A percentile compares a stretch with the other conserved stretches of the same genome.
Evolutionary conservation across 2,888 invertebrate genomes (phyloP).

Genomic region (Cantharis rustica): DNA sequence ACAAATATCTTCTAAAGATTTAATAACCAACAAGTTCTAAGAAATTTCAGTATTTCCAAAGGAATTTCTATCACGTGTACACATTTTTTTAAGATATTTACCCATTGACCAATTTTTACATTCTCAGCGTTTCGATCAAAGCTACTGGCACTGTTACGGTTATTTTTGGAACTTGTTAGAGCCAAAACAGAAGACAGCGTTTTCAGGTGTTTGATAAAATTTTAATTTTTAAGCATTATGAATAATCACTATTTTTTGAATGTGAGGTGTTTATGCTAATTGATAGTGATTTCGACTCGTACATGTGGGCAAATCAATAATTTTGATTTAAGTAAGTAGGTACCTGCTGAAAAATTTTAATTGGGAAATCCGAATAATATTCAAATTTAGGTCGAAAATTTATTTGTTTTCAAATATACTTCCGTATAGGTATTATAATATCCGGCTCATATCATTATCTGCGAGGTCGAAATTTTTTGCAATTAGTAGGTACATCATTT

Average conservation of each 20-base stretch:
- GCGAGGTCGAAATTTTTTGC: constrained; percentile 2
- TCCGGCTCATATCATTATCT: constrained; percentile 3
- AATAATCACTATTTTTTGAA: neutral
- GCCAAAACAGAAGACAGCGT: too few relatives aligned
- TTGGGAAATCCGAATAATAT: neutral
- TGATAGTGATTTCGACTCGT: neutral
- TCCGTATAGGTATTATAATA: neutral
- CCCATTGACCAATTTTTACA: too few relatives aligned
- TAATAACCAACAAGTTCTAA: too few relatives aligned
- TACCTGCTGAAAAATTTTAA: neutral
- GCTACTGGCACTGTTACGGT: too few relatives aligned
- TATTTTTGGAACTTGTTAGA: too few relatives aligned
- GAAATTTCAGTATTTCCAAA: too few relatives aligned
- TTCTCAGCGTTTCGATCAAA: too few relatives aligned
- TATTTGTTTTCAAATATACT: constrained; percentile 1
- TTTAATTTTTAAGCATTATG: too few relatives aligned
- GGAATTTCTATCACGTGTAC: too few relatives aligned
- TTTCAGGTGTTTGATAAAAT: too few relatives aligned
- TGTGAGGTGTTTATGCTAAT: neutral
- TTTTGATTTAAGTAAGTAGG: neutral
- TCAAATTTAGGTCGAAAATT: neutral
- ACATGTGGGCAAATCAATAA: neutral
- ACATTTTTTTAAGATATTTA: too few relatives aligned
- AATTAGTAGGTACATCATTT: neutral
- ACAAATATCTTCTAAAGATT: too few relatives aligned